Base-by-base conservation (phyloP, 2,888 invertebrate genomes). In the Phyllotreta striolata region DNA sequence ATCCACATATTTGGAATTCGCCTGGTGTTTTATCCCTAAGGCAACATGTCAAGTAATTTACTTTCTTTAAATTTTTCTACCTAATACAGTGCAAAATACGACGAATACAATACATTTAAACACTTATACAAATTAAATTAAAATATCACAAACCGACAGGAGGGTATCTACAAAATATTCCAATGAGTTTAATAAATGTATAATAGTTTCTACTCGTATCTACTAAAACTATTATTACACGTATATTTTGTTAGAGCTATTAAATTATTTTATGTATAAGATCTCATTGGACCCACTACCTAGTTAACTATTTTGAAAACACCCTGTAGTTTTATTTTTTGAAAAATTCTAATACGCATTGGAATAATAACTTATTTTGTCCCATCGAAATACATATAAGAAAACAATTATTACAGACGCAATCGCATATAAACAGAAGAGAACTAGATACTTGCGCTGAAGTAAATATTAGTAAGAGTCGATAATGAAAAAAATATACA, bases 91-190 rank as follows among this genome's bases (percentile, higher is more conserved):
- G 24, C 24, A 24, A 24, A 24, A 24, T 24, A 24, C 24, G 24
- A 24, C 24, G 4, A 24, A 24, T 24, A 24, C 24, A 24, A 24
- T 24, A 24, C 24, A 24, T 24, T n/a, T 24, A n/a, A 8, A 9
- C 12, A 13, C 14, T n/a, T 52, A 8, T 9, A 55, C 8, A 40
- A 39, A 1, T 35, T n/a, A 43, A 39, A 35, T 37, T n/a, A 43
- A 55, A 44, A 55, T 55, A 55, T 55, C 55, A 55, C 55, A 55
- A 55, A 55, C 34, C 12, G 14, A n/a, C 44, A 10, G 37, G 38
- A 55, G 44, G 55, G 41, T 55, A 55, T 55, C 55, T 24, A 24
- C 41, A 55, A 55, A 55, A 55, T 41, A 55, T 12, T 55, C 55
- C 52, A 39, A 54, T 39, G 52, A 38, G 13, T 13, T 47, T 47